Base-by-base conservation (phyloP, 2,797 vertebrate genomes). In the Scarus forsteni region DNA sequence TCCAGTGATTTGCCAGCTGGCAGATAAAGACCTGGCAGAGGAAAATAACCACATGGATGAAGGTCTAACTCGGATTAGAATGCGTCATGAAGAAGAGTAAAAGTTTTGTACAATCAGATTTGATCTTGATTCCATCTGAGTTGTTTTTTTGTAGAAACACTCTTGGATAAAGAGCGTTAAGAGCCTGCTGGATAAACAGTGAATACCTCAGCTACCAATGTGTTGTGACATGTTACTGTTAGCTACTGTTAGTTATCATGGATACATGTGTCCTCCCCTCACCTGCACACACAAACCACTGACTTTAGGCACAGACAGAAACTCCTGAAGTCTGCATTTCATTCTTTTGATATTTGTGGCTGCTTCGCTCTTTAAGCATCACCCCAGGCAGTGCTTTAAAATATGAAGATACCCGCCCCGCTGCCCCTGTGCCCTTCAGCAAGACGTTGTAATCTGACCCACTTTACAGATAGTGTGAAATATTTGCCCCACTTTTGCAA, bases 171-270 rank as follows among this genome's bases (percentile, higher is more conserved):
- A 60, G 38, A 6, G 57, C 27, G 18, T 70, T n/a, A 9, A 70
- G 71, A 10, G 34, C 70, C 48, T 63, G 70, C 46, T 72, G 74
- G 64, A 78, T 87, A 81, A 87, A 84, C 77, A 74, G 61, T 69
- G 78, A 88, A 89, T 87, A 83, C 85, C 84, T 80, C 70, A 56
- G 81, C 83, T 60, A 11, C 70, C 80, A 86, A 85, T 90, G 89
- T 92, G 89, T 90, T 87, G 85, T 63, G 71, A 91, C 88, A 90
- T 73, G 87, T 88, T 80, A 79, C 84, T 85, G 73, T 76, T 80
- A 79, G 84, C 85, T 89, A 88, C 84, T 84, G 83, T 85, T 81
- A 12, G 78, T 70, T 79, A 68, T 75, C 74, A 77, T 72, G 61
- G 43, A 54, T 68, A 42, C 8, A 12, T 53, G 42, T 74, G 76